Base-by-base conservation (phyloP, 2,797 vertebrate species). In the Sebastes kiyomatsui region DNA sequence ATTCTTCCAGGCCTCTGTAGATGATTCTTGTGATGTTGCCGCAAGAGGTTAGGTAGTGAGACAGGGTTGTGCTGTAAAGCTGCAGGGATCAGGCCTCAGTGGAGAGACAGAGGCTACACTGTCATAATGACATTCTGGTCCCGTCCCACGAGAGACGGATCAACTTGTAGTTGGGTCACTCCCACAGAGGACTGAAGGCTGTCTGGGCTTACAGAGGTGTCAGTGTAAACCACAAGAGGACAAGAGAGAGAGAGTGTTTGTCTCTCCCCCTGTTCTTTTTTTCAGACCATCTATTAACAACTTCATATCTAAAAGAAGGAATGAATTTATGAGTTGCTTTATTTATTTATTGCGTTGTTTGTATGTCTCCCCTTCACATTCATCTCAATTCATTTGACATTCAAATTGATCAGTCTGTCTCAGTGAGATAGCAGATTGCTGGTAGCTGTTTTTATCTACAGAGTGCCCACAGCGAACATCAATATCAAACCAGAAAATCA, bases 401-500 rank as follows among this genome's bases (percentile, higher is more conserved):
- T 87, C 22, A 85, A 67, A 83, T 77, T 22, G 73, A 82, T 60
- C 52, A 61, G 46, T 49, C 2, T 23, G 42, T 72, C 23, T 79
- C 23, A 30, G 55, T n/a, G 55, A 76, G 64, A 81, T 64, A 38
- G 65, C 72, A 60, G 46, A 73, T 71, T 27, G 71, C 74, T 61
- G 18, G 13, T 69, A 64, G 69, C 22, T 55, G 56, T 68, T 80
- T 77, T 61, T 75, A 67, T 76, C 54, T 27, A 49, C 14, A 67
- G 12, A 71, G 59, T 14, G 28, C 25, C 73, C 49, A 56, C 20
- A 68, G 54, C 25, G 67, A 79, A 67, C 59, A 78, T 62, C 64
- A 70, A 73, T 12, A 82, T 75, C 49, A 82, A 28, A 82, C 52
- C 52, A 67, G 73, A 28, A 68, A 79, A 78, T 70, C 75, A 65